Conservation (phyloP, 2,113 vertebrate genomes). For the Rhinogobius similis region DNA sequence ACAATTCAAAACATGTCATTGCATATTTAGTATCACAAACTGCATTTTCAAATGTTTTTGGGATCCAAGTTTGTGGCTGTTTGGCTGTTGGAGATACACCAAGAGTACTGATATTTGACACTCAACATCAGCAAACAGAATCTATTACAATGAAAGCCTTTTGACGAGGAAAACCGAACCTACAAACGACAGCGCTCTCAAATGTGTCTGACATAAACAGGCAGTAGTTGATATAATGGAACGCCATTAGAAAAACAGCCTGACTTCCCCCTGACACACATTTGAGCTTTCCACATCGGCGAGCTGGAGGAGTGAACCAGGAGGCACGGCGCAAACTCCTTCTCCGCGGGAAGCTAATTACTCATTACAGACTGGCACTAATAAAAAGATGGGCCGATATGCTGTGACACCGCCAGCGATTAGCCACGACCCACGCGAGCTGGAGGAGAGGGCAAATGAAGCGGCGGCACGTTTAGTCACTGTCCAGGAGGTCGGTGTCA, state of each 20-base stretch:
- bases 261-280: not conserved
- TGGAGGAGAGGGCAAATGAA: slow-evolving; percentile 54
- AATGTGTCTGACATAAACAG: not conserved
- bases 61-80: no score
- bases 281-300: not conserved
- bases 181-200: not conserved
- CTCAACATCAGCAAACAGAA: no score
- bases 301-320: slow-evolving; percentile 53
- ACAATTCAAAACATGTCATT: no score
- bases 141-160: no score
- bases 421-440: slow-evolving; percentile 22
- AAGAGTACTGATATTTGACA: no score
- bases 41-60: no score
- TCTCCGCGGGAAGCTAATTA: slow-evolving; percentile 72
- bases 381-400: slow-evolving; percentile 64
- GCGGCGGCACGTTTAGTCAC: slow-evolving; percentile 55
- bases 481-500: slow-evolving; percentile 63
- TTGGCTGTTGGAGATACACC: no score
- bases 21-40: no score
- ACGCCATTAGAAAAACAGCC: not conserved
- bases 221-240: not conserved
- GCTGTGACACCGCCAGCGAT: slow-evolving; percentile 67
- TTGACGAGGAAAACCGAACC: not conserved
- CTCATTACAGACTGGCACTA: slow-evolving; percentile 62
- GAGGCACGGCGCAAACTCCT: slow-evolving; percentile 62